Evolutionary conservation across 2,888 invertebrate genomes (phyloP).

Genomic region (Drosophila longiperda): DNA sequence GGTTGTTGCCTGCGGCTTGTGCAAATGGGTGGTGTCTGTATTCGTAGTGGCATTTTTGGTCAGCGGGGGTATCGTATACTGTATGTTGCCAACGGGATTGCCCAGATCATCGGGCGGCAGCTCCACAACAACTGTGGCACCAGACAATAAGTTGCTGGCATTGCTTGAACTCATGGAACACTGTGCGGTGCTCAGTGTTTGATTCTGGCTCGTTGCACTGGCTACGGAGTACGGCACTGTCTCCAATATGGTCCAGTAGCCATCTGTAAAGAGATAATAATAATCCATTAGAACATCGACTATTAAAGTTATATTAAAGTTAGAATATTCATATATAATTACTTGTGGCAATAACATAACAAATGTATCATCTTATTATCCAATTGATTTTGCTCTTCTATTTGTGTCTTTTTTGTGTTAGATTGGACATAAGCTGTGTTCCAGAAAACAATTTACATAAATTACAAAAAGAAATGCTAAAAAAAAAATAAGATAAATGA

Average conservation of each 20-base stretch:
- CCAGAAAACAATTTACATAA: constrained; percentile 1
- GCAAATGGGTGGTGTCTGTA: constrained; percentile 56
- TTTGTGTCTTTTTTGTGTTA: constrained; percentile 16
- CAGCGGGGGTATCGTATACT: constrained; percentile 81
- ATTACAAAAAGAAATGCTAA: constrained; percentile 8
- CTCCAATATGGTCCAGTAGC: constrained; percentile 84
- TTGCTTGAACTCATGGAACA: constrained; percentile 44
- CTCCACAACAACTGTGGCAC: constrained; percentile 84
- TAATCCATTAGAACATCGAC: constrained; percentile 7
- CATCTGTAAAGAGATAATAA: constrained; percentile 68
- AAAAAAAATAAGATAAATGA: neutral
- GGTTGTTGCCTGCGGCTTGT: constrained; percentile 75
- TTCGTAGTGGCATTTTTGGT: constrained; percentile 68
- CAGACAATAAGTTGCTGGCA: constrained; percentile 66
- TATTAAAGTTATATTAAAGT: neutral
- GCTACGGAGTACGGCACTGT: constrained; percentile 83
- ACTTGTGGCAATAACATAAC: constrained; percentile 60
- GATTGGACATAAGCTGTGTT: constrained; percentile 4
- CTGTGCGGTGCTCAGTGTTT: constrained; percentile 47
- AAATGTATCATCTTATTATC: constrained; percentile 49
- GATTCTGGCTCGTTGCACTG: constrained; percentile 48
- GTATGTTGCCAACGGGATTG: constrained; percentile 82
- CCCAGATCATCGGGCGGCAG: constrained; percentile 82
- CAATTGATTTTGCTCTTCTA: constrained; percentile 37
- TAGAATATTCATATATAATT: constrained; percentile 43